A percentile compares a stretch with the other conserved stretches of the same genome.
These are phyloP conservation scores for Channa striata DNA, from an alignment of 2,797 vertebrate species.

Conservation along the genomic window DNA sequence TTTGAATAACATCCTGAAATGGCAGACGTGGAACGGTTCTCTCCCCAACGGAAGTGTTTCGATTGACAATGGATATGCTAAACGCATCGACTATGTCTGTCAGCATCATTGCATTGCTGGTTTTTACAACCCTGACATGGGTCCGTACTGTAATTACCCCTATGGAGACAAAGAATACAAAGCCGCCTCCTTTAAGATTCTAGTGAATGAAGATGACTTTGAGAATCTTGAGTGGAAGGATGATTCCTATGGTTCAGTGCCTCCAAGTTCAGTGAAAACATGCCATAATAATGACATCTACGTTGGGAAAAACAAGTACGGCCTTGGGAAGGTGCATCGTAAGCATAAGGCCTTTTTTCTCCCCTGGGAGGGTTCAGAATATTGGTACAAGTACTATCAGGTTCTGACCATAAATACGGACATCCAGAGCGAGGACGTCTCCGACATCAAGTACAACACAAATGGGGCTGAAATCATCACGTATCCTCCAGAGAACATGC, in stretches of 20 bases:
- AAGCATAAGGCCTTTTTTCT: conserved; percentile 66
- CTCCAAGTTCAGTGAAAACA: conserved; percentile 53
- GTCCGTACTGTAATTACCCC: conserved; percentile 60
- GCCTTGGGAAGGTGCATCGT: conserved; percentile 70
- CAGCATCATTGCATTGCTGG: conserved; percentile 57
- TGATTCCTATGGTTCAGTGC: conserved; percentile 55
- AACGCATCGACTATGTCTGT: conserved; percentile 65
- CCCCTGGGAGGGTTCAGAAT: conserved; percentile 58
- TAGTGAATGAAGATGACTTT: conserved; percentile 73
- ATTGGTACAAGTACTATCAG: conserved; percentile 66
- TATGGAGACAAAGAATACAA: conserved; percentile 21
- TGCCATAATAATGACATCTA: conserved; percentile 42
- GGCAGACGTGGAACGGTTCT: conserved; percentile 51
- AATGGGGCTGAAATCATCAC: conserved; percentile 37
- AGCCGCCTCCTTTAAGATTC: conserved; percentile 50
- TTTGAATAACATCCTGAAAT: conserved; percentile 52
- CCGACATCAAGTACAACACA: conserved; percentile 55
- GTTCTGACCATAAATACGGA: conserved; percentile 65
- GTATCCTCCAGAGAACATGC: conserved; percentile 56
- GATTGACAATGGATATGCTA: conserved; percentile 60
- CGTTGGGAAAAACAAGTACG: conserved; percentile 73
- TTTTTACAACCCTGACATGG: conserved; percentile 61
- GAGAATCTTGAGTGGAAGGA: conserved; percentile 70
- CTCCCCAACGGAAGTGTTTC: conserved; percentile 56
- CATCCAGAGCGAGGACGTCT: conserved; percentile 43